phyloP scores from a whole-genome alignment of 1,140 invertebrate genomes.

The Ridgeia piscesae region DNA sequence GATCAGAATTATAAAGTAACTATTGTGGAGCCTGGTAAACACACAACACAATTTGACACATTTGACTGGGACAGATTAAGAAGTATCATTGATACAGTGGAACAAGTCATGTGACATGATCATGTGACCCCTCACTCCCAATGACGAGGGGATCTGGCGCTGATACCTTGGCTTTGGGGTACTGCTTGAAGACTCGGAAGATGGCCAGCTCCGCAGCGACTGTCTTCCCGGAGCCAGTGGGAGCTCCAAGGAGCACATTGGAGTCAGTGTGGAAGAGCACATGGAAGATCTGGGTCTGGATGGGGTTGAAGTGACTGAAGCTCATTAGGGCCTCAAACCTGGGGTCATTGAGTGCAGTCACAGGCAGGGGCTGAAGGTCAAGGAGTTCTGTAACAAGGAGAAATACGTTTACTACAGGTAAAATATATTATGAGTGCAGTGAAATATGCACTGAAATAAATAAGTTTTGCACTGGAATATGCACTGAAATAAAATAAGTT shows the following conservation, averaged over 20 bases:
- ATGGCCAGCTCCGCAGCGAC: slow-evolving; percentile 97
- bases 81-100: too few species aligned
- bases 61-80: too few species aligned
- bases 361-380: slow-evolving; percentile 85
- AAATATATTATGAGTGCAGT: too few species aligned
- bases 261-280: slow-evolving; percentile 92
- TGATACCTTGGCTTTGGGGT: slow-evolving; percentile 78
- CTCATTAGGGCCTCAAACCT: slow-evolving; percentile 81
- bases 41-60: too few species aligned
- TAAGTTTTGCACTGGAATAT: too few species aligned
- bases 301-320: slow-evolving; percentile 97
- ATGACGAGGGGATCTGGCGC: background rate
- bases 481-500: too few species aligned
- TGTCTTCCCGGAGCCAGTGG: slow-evolving; percentile 98
- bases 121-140: background rate
- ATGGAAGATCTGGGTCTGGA: slow-evolving; percentile 98
- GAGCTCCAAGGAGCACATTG: slow-evolving; percentile 93
- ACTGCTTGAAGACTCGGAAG: slow-evolving; percentile 84
- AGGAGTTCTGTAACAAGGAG: slow-evolving; percentile 71
- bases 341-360: slow-evolving; percentile 77
- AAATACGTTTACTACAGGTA: too few species aligned
- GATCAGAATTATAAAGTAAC: too few species aligned
- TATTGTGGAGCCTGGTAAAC: too few species aligned
- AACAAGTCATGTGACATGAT: background rate
- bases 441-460: too few species aligned